These are phyloP conservation scores for Microplitis demolitor DNA, from an alignment of 1,140 invertebrate genomes.

Conservation along the genomic window DNA sequence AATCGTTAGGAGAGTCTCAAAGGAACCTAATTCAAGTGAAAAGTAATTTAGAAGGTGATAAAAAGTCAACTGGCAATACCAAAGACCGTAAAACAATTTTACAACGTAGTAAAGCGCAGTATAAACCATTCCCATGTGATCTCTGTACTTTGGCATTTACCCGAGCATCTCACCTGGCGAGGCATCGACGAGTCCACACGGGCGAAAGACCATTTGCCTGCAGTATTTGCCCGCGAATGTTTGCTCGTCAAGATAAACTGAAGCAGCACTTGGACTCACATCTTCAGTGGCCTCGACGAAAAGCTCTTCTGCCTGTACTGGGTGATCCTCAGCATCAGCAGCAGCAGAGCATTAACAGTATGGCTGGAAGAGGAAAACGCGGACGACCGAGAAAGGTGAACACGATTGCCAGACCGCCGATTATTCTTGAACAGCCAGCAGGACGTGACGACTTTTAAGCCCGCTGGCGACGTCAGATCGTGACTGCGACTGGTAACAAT, in stretches of 20 bases:
- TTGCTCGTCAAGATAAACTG: constrained; percentile 67
- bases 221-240: constrained; percentile 67
- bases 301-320: constrained; percentile 29
- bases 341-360: not conserved
- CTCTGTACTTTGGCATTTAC: constrained; percentile 64
- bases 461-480: constrained; percentile 22
- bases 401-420: constrained; percentile 19
- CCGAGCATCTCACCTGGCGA: constrained; percentile 73
- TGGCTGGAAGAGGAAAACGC: constrained; percentile 44
- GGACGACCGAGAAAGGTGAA: constrained; percentile 53
- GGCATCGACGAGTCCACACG: constrained; percentile 72
- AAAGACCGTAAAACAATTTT: constrained; percentile 31
- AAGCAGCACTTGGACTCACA: constrained; percentile 64
- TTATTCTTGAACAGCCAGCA: constrained; percentile 25
- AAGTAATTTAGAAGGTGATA: constrained; percentile 3
- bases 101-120: constrained; percentile 42
- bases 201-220: constrained; percentile 67
- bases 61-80: constrained; percentile 6
- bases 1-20: not conserved
- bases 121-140: constrained; percentile 61
- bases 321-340: not conserved
- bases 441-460: constrained; percentile 28
- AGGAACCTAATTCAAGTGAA: constrained; percentile 35
- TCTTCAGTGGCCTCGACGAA: constrained; percentile 52
- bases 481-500: constrained; percentile 23